Evolutionary conservation across 2,113 vertebrate genomes (phyloP).

Genomic region (Xenus cinereus): DNA sequence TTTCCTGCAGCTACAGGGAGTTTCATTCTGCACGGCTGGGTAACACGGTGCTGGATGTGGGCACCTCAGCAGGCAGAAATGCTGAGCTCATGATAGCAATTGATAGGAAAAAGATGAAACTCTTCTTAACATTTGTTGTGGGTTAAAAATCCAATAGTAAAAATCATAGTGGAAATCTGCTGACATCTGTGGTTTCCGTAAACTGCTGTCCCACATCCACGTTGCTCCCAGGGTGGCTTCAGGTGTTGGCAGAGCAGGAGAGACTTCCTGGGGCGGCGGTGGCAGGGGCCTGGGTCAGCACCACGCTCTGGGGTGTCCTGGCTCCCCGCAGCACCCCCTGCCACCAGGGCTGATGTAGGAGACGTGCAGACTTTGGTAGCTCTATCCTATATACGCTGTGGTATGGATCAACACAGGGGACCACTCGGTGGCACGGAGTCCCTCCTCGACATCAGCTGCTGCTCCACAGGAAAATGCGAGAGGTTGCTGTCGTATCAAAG

Average conservation of each 20-base stretch:
- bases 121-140: neutral
- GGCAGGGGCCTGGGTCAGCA: neutral
- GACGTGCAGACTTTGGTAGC: neutral
- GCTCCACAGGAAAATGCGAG: neutral
- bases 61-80: neutral
- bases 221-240: neutral
- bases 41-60: neutral
- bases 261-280: neutral
- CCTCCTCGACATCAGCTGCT: neutral
- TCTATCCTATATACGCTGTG: neutral
- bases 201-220: neutral
- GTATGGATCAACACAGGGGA: neutral
- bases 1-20: neutral
- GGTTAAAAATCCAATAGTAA: neutral
- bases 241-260: neutral
- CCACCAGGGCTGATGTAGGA: neutral
- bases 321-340: neutral
- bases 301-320: fast-evolving
- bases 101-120: neutral
- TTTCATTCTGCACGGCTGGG: neutral
- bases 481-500: neutral
- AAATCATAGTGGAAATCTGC: neutral
- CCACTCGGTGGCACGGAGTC: neutral
- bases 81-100: neutral
- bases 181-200: neutral